Conservation (phyloP, 2,113 vertebrate species). For the Salminus brasiliensis region DNA sequence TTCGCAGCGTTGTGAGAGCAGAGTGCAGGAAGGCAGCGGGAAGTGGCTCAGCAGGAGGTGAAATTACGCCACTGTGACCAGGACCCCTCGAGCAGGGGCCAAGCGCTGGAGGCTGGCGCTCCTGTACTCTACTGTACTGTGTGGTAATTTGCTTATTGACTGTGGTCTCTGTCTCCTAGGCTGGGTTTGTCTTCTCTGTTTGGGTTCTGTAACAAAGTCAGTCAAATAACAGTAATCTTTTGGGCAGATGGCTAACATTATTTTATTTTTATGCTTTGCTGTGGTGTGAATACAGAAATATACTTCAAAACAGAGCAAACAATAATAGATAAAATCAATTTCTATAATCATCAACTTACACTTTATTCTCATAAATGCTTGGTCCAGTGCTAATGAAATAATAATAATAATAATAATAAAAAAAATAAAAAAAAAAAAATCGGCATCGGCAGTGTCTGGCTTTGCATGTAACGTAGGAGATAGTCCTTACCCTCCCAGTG, state of each 20-base stretch:
- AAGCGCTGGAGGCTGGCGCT: conserved; percentile 18
- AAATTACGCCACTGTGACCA: conserved; percentile 22
- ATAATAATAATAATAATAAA: no score
- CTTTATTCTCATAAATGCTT: no score
- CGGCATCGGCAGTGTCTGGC: no score
- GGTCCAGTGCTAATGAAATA: no score
- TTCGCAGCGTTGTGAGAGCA: conserved; percentile 25
- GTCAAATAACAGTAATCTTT: neutral
- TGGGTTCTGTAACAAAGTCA: neutral
- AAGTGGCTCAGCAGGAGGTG: conserved; percentile 39
- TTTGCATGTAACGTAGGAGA: no score
- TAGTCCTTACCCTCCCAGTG: no score
- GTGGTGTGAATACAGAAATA: neutral
- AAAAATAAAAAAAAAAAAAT: no score
- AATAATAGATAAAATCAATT: neutral
- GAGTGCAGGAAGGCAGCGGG: conserved; percentile 5
- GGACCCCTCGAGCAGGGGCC: neutral
- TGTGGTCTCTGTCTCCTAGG: neutral
- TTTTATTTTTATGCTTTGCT: neutral
- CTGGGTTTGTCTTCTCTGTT: neutral
- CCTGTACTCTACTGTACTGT: neutral
- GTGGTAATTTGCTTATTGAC: conserved; percentile 34
- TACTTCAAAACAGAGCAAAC: no score
- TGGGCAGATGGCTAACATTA: neutral
- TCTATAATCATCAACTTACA: no score